Base-by-base conservation (phyloP, 2,113 vertebrate genomes). In the Platysteira castanea region DNA sequence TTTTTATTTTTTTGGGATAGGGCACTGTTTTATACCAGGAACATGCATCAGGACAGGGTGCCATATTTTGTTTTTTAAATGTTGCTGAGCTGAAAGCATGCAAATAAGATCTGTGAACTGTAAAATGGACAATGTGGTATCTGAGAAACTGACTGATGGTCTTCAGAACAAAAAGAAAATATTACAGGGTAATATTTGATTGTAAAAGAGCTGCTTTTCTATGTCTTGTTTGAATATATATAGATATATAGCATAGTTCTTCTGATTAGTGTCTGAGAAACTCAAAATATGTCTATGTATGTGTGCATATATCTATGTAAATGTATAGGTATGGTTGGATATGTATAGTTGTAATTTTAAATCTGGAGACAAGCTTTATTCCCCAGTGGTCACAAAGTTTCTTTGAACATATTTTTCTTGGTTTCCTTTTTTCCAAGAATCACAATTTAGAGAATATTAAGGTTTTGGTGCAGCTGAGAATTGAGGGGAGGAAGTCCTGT, bases 21-120 rank as follows among this genome's bases (percentile, higher is more conserved):
- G 4, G 13, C 7, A 22, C 2, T 44, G 4, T 41, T 39, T 73
- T 33, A 44, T 2, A 5, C 7, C 7, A 21, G 9, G 3, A 50
- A 33, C 10, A 49, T 46, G 21, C 23, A n/a, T 13, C 5, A 13
- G n/a, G 17, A 31, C 8, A n/a, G 2, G 9, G 2, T 54, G 9
- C 10, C 6, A 2, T 28, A 9, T 15, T 68, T 75, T 28, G 0
- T n/a, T 64, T 70, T 82, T 61, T 15, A 56, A 39, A 47, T 44
- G 16, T 21, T 67, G 5, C 7, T 18, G 13, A 21, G 11, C 21
- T 65, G 15, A 52, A 76, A 79, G 35, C 13, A 39, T 3, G 2
- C 5, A 60, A 33, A 26, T 17, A 50, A 70, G 14, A 13, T 17
- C 2, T 68, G 57, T 74, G 33, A 74, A 22, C 18, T 46, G 15